Conservation (phyloP, 2,888 invertebrate genomes). For the Tachina fera region DNA sequence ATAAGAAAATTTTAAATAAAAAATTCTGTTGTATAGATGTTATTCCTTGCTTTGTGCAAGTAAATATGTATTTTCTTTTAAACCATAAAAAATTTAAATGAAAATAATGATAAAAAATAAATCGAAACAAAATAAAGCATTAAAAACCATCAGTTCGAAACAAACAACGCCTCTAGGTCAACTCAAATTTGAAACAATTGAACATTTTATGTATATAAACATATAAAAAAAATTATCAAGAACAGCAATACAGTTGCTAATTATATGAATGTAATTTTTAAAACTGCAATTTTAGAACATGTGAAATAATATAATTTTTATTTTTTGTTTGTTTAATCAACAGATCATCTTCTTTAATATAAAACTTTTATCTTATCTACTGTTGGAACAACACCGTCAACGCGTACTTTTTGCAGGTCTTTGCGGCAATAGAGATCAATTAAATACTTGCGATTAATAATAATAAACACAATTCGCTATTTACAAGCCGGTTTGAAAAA, state of each 20-base stretch:
- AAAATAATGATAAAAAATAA: slow-evolving; percentile 60
- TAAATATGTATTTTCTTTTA: slow-evolving; percentile 44
- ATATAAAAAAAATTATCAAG: not conserved
- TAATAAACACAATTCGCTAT: slow-evolving; percentile 31
- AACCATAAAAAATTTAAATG: slow-evolving; percentile 8
- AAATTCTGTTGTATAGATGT: slow-evolving; percentile 56
- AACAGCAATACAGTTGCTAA: not conserved
- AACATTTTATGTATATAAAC: slow-evolving; percentile 10
- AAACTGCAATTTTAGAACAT: not conserved
- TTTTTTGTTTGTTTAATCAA: slow-evolving; percentile 38
- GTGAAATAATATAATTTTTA: not conserved
- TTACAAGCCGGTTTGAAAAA: slow-evolving; percentile 53
- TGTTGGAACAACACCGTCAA: slow-evolving; percentile 33
- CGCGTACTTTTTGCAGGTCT: slow-evolving; percentile 25
- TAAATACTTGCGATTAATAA: slow-evolving; percentile 45
- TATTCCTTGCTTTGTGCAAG: slow-evolving; percentile 8
- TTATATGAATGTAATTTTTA: not conserved
- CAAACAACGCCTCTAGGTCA: slow-evolving; percentile 70
- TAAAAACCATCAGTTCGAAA: slow-evolving; percentile 37
- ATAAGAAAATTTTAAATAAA: slow-evolving; percentile 64
- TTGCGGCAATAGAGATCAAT: slow-evolving; percentile 39
- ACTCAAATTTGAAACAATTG: slow-evolving; percentile 38
- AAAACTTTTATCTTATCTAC: slow-evolving; percentile 43
- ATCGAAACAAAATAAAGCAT: slow-evolving; percentile 51
- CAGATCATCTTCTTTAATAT: slow-evolving; percentile 52